Evolutionary conservation across 2,888 invertebrate genomes (phyloP), one percentile per base, ranked within the genome.

Genomic region (Eumerus sabulonum): DNA sequence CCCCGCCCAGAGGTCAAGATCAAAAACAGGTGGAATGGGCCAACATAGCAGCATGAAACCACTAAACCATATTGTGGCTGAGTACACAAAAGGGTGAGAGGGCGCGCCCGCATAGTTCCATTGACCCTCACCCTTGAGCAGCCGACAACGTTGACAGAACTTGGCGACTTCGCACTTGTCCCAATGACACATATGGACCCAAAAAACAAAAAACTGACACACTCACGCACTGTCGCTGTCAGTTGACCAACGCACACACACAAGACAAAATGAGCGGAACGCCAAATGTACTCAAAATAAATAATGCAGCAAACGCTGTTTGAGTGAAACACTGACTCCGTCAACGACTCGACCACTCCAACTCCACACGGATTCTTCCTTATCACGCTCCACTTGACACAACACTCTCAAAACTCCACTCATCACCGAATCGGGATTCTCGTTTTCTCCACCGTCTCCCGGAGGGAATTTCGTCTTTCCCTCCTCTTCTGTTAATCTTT

Each of bases 111-210:
- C 60, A 54, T 35, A 50, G 53, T 64, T 70, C 54, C 68, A 74
- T 70, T 79, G 73, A 74, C 73, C 79, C 44, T 9, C 73, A 60
- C 68, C 18, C 63, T 4, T n/a, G 27, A 66, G 77, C 68, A 68
- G 73, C 53, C 56, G 48, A 45, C 45, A 45, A 4, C 7, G 42
- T 42, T 45, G 16, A 14, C 45, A 16, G 45, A 9, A 45, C 14
- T 13, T 45, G 13, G 45, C 3, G 16, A 27, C 12, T 45, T 13
- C 47, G 17, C 50, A 51, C 17, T 27, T 27, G 27, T 27, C 67
- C 67, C 50, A 40, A 14, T 53, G 60, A 53, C 68, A 68, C 53
- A 60, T 42, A 51, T 45, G 19, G 44, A 13, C 40, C 16, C 13
- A 64, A 19, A 35, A 27, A 40, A 13, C 17, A 47, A 42, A 16